Base-by-base conservation (phyloP, 2,888 invertebrate genomes). In the Lasiommata megera region DNA sequence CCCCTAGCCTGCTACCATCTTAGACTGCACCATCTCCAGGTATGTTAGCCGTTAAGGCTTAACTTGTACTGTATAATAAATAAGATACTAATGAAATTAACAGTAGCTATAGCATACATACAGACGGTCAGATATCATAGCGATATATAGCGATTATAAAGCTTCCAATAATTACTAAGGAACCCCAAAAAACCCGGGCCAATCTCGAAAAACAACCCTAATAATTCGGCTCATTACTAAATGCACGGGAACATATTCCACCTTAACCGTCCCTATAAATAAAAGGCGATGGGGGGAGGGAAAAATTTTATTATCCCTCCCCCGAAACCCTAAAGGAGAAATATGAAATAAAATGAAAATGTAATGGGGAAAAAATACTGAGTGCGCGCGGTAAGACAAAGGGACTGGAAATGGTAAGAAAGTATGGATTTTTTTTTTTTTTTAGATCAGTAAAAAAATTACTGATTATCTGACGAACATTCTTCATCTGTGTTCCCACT, bases 301-400 rank as follows among this genome's bases (percentile, higher is more conserved):
- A 88, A 89, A 88, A 88, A 80, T 87, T 88, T 87, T 89, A 88
- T 89, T 88, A 88, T 84, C 80, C 83, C 76, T 67, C 67, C 74
- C 70, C 28, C 71, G 61, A 23, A 64, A 67, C 79, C 82, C 79
- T 69, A 75, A 82, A 85, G 86, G 89, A 87, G 88, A 83, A 89
- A 89, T 88, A 88, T 90, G 89, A 88, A 88, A 89, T 89, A 90
- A 90, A 90, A 89, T 90, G 90, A 88, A 90, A 90, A 89, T 84
- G 85, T 89, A 89, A 90, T 89, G 87, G 88, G 86, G 84, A 90
- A 90, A 89, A 90, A 90, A 90, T 90, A 89, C 87, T 78, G 77
- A 77, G 79, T 72, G 78, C 72, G 70, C 71, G 71, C 70, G 76
- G 82, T 81, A 90, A 90, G 90, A 90, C 90, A 88, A 88, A 89